Conservation (phyloP, 1,140 invertebrate species). For the Pantala flavescens region DNA sequence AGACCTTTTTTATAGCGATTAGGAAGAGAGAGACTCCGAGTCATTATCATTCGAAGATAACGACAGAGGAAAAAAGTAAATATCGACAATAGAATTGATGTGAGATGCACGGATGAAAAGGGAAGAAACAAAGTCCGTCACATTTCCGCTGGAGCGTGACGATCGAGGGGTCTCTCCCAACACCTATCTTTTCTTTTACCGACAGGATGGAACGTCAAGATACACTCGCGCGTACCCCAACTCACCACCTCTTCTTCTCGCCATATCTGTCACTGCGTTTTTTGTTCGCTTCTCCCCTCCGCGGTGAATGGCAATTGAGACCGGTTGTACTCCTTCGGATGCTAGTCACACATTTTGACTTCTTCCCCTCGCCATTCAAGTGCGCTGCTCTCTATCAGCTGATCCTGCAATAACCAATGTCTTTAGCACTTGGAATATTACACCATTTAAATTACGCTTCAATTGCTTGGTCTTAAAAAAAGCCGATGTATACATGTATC, state of each 20-base stretch:
- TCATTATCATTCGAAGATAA: too few relatives aligned
- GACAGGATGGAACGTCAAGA: not conserved
- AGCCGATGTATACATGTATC: too few relatives aligned
- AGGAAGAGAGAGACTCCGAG: too few relatives aligned
- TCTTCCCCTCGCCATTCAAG: not conserved
- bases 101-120: not conserved
- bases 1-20: too few relatives aligned
- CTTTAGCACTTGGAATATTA: too few relatives aligned
- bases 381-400: too few relatives aligned
- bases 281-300: not conserved
- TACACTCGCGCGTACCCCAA: not conserved
- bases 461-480: too few relatives aligned
- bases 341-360: not conserved
- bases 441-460: too few relatives aligned
- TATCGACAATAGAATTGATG: not conserved
- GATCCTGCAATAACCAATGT: too few relatives aligned
- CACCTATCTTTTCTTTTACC: not conserved
- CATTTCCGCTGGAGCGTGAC: not conserved
- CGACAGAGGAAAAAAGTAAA: not conserved
- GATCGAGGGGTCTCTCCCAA: not conserved
- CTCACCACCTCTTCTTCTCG: not conserved
- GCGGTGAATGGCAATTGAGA: conserved; percentile 4
- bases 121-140: not conserved
- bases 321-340: not conserved
- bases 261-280: conserved; percentile 9